These are phyloP conservation scores for Spodoptera picta DNA, from an alignment of 2,888 invertebrate species.

Conservation along the genomic window DNA sequence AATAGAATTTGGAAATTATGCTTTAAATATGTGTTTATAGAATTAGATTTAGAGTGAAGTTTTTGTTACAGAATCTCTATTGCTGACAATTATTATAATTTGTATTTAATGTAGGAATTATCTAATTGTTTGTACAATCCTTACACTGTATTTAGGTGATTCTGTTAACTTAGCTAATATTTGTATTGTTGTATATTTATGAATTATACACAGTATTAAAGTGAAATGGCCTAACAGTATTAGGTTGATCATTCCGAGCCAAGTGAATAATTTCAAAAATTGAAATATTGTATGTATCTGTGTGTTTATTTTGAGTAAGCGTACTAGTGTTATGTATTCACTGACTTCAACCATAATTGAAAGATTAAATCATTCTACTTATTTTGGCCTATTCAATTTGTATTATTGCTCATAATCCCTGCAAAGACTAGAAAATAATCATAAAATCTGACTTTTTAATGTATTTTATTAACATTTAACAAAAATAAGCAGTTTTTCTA, in stretches of 20 bases:
- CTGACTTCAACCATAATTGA: too few species aligned
- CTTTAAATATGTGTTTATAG: conserved; percentile 14
- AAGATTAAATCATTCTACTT: too few species aligned
- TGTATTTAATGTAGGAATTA: too few species aligned
- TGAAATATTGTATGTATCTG: not conserved
- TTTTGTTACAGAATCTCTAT: too few species aligned
- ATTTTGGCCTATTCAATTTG: conserved; percentile 6
- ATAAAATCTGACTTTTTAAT: conserved; percentile 13
- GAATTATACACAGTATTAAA: conserved; percentile 7
- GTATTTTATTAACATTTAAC: conserved; percentile 38
- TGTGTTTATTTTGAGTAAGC: conserved; percentile 3
- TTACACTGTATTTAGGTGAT: too few species aligned
- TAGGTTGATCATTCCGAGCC: conserved; percentile 41
- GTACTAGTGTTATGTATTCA: not conserved
- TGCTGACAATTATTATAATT: too few species aligned
- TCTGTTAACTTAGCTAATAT: conserved; percentile 2
- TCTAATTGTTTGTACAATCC: too few species aligned
- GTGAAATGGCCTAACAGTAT: conserved; percentile 50
- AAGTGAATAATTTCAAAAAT: conserved; percentile 24
- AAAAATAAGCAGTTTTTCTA: conserved; percentile 14
- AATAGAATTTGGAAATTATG: conserved; percentile 20
- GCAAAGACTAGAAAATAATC: conserved; percentile 1
- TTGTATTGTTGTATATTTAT: not conserved
- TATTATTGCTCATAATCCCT: conserved; percentile 10
- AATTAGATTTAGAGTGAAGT: too few species aligned